These are phyloP conservation scores for Trichogramma pretiosum DNA, from an alignment of 1,140 invertebrate genomes.

Conservation along the genomic window DNA sequence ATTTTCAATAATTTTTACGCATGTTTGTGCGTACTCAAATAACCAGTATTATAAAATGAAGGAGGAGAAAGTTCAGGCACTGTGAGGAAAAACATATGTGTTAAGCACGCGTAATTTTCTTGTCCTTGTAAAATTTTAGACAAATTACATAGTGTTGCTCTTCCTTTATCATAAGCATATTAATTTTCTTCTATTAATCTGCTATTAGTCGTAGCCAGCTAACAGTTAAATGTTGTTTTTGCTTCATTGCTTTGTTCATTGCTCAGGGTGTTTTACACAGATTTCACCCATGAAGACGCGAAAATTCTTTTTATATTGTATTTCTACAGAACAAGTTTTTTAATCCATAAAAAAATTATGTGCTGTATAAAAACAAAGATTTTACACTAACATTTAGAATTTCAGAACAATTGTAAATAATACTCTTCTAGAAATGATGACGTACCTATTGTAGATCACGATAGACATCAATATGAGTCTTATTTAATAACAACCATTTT, in stretches of 20 bases:
- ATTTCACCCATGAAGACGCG: conserved; percentile 11
- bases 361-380: conserved; percentile 11
- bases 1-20: conserved; percentile 6
- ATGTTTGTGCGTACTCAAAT: conserved; percentile 14
- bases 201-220: conserved; percentile 8
- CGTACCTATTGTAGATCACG: conserved; percentile 14
- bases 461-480: conserved; percentile 21
- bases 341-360: too few species aligned
- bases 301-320: too few species aligned
- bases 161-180: conserved; percentile 7
- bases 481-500: conserved; percentile 11
- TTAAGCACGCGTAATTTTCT: conserved; percentile 7
- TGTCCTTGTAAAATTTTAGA: conserved; percentile 7
- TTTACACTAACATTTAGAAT: conserved; percentile 11
- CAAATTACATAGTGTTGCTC: conserved; percentile 3
- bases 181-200: conserved; percentile 15
- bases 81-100: conserved; percentile 15
- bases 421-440: conserved; percentile 16
- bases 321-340: too few species aligned
- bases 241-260: conserved; percentile 12
- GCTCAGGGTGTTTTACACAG: conserved; percentile 10
- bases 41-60: conserved; percentile 4
- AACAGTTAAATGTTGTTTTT: conserved; percentile 7
- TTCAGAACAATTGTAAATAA: conserved; percentile 19
- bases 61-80: conserved; percentile 11